phyloP scores from a whole-genome alignment of 1,140 invertebrate species.

The Pogonomyrmex barbatus region DNA sequence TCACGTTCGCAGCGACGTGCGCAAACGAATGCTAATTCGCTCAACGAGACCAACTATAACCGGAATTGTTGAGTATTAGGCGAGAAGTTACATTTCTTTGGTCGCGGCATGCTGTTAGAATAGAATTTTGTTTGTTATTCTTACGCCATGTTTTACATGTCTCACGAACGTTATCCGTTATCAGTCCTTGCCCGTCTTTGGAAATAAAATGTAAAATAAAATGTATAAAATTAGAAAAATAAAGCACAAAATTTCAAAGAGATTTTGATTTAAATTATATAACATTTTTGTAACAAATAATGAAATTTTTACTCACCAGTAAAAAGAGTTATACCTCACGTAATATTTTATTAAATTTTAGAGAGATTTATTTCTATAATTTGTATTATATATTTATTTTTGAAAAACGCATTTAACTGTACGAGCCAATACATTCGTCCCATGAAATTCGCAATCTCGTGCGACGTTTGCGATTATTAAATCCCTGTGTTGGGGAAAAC shows the following conservation, averaged over 20 bases:
- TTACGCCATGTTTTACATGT: too few species aligned
- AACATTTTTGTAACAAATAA: background rate
- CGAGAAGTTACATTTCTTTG: background rate
- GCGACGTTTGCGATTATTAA: background rate
- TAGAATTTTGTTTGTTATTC: background rate
- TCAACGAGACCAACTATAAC: background rate
- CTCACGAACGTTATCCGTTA: too few species aligned
- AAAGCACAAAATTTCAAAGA: background rate
- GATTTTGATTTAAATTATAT: background rate
- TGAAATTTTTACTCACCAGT: background rate
- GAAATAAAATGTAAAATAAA: background rate
- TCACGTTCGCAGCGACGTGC: conserved; percentile 18
- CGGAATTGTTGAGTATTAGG: background rate
- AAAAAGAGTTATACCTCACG: background rate
- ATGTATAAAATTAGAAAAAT: background rate
- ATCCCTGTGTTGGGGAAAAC: background rate
- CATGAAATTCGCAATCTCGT: background rate
- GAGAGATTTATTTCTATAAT: too few species aligned
- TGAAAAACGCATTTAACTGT: background rate
- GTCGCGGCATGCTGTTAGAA: background rate
- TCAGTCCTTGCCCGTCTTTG: too few species aligned
- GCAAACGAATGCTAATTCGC: conserved; percentile 22
- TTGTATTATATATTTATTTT: background rate
- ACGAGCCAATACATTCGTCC: background rate
- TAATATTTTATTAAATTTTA: background rate